Evolutionary conservation across 2,888 invertebrate species (phyloP).

Genomic region (Epicampocera succincta): DNA sequence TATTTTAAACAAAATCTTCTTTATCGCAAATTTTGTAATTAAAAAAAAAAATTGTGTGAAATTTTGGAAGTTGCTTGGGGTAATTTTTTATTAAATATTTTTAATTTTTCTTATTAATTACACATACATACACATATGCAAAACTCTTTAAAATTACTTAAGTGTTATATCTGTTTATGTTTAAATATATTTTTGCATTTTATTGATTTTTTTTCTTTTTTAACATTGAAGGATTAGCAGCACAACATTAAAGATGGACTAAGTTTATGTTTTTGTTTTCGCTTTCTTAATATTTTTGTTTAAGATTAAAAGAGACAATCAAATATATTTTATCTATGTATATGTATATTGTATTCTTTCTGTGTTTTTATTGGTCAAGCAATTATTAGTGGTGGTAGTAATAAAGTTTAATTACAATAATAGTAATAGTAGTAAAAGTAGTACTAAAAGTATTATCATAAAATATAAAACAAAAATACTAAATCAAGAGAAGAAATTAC

Average conservation of each 20-base stretch:
- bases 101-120: constrained; percentile 7
- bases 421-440: constrained; percentile 34
- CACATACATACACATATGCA: not conserved
- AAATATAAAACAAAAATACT: constrained; percentile 18
- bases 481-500: constrained; percentile 12
- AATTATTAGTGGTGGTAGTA: constrained; percentile 16
- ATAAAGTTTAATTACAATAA: constrained; percentile 24
- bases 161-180: constrained; percentile 18
- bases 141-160: constrained; percentile 11
- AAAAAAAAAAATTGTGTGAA: no score
- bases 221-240: constrained; percentile 62
- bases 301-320: constrained; percentile 7
- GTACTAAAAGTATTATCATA: constrained; percentile 31
- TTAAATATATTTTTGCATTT: constrained; percentile 35
- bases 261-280: constrained; percentile 23
- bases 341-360: not conserved
- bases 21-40: no score
- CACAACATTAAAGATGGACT: constrained; percentile 59
- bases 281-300: constrained; percentile 26
- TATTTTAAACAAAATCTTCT: no score
- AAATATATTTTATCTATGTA: constrained; percentile 13
- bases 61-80: not conserved
- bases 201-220: constrained; percentile 37
- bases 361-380: constrained; percentile 55
- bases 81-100: constrained; percentile 7